Conservation (phyloP, 92 coral and sea anemone species). For the Actinernus sp. region DNA sequence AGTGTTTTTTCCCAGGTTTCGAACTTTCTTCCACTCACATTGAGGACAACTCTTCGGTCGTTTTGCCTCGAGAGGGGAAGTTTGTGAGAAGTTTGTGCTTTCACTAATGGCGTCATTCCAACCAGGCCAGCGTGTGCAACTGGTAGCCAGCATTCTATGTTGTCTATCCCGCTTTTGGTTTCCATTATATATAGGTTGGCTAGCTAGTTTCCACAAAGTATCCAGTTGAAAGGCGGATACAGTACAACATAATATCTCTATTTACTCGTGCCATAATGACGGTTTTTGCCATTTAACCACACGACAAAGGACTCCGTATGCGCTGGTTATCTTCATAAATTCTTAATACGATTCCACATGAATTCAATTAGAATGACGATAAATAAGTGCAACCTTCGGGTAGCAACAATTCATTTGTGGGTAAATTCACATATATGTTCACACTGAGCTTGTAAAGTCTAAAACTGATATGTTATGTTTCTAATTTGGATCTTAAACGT, state of each 20-base stretch:
- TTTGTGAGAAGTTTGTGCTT: conserved; percentile 34
- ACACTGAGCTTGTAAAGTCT: too few species aligned
- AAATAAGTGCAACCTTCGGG: too few species aligned
- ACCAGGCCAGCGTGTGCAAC: conserved; percentile 73
- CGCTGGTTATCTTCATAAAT: background rate
- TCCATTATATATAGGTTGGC: too few species aligned
- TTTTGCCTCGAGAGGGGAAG: conserved; percentile 61
- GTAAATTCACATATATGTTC: too few species aligned
- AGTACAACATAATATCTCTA: too few species aligned
- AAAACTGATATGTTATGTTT: too few species aligned
- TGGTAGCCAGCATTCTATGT: conserved; percentile 73
- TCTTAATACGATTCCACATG: background rate
- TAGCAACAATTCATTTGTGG: too few species aligned
- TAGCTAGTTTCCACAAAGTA: too few species aligned
- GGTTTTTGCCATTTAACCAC: too few species aligned
- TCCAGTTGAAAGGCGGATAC: background rate
- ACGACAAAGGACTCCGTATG: too few species aligned
- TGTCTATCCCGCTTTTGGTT: conserved; percentile 15
- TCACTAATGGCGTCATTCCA: conserved; percentile 83
- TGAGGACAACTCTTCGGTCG: conserved; percentile 81
- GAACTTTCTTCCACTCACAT: conserved; percentile 90
- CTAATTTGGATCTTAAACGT: too few species aligned
- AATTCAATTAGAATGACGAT: background rate
- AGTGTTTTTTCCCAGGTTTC: conserved; percentile 96
- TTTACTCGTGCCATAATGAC: too few species aligned